Evolutionary conservation across 2,113 vertebrate species (phyloP).

Genomic region (Grallaria varia): DNA sequence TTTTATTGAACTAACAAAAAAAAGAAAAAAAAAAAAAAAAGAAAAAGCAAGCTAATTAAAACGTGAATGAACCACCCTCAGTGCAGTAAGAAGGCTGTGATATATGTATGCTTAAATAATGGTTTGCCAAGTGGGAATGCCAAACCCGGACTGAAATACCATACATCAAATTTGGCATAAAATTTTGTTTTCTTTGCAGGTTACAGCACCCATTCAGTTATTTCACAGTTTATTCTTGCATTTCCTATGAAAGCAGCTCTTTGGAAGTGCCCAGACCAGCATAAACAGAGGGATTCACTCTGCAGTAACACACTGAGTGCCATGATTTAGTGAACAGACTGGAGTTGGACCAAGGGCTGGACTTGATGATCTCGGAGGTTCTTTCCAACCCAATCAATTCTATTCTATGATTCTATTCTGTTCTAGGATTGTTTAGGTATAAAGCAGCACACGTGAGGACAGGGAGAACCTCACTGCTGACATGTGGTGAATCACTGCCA

Average conservation of each 20-base stretch:
- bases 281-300: background rate
- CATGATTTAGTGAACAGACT: too few species aligned
- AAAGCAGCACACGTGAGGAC: background rate
- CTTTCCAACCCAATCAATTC: too few species aligned
- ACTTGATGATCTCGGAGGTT: too few species aligned
- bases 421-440: background rate
- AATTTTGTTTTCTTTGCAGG: background rate
- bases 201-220: background rate
- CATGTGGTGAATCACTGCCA: background rate
- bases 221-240: background rate
- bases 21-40: background rate
- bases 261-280: background rate
- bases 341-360: too few species aligned
- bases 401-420: too few species aligned
- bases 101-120: background rate
- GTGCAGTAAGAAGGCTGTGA: background rate
- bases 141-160: background rate
- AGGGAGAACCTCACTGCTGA: background rate
- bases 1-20: background rate
- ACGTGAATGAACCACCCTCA: background rate
- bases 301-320: too few species aligned
- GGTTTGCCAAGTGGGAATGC: background rate
- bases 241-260: background rate
- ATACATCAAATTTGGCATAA: background rate
- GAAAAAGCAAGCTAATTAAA: background rate